Base-by-base conservation (phyloP, 1,140 invertebrate genomes). In the Chrysomallon squamiferum region DNA sequence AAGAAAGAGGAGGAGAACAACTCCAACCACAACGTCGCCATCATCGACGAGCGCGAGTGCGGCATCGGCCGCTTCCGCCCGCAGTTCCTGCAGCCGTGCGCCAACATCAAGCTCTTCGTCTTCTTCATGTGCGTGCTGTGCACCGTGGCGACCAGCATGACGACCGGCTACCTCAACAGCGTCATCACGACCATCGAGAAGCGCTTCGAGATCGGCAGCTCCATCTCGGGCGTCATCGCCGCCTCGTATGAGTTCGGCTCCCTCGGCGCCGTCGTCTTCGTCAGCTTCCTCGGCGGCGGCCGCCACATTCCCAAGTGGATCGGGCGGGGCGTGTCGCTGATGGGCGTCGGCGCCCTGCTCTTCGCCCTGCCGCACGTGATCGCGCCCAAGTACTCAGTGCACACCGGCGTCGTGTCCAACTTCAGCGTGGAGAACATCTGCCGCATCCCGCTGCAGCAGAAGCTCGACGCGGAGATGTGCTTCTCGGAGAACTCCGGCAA, bases 151-250 rank as follows among this genome's bases (percentile, higher is more conserved):
- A 79, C 81, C 20, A 78, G 82, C 6, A 60, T 86, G 49, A 80
- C 82, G 18, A 82, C 83, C 2, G 85, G 85, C 6, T 98, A 98
- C 85, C 95, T 98, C 82, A 95, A 96, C 33, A 95, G 93, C 86
- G 95, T 97, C 80, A 96, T 97, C 80, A 97, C 95, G 60, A 97
- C 95, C 22, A 96, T 97, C 76, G 95, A 97, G 87, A 96, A 96
- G 85, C 90, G 95, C 65, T 97, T 97, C 83, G 94, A 97, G 86
- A 96, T 97, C 76, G 94, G 94, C 47, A 96, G 94, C 81, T 93
- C 93, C 80, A 90, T 95, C 59, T 95, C 94, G 35, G 95, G 95
- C 30, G 88, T 96, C 69, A 93, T 97, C 64, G 95, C 94, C 38
- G 95, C 93, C 72, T 95, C 94, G 64, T 96, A 96, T 84, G 95